Evolutionary conservation across 2,888 invertebrate species (phyloP), one percentile per base, ranked within the genome.

Genomic region (Panzeria rudis): DNA sequence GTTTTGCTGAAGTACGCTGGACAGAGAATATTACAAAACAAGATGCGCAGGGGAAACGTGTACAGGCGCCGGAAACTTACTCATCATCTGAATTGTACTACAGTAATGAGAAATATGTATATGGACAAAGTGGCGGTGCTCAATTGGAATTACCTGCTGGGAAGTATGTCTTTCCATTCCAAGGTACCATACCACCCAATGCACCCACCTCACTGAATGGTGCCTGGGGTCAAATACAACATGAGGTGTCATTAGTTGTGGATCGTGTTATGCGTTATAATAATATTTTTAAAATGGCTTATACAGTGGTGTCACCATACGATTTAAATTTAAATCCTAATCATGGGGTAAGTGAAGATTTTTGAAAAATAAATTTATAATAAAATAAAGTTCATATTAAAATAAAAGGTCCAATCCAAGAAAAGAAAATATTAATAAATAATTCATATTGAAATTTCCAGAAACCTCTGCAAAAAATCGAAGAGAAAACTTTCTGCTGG

Each of bases 211-310:
- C 96, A 0, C 97, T 96, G 90, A 96, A 95, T 89, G 96, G 96
- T 5, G 93, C 95, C 88, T 93, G 93, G 92, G 97, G 97, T 0
- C 94, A 95, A 90, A 94, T 98, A 23, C 94, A 96, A 41, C 98
- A 97, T 89, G 95, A 95, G 15, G 94, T 97, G 9, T 96, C 95
- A 90, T 95, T 96, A 13, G 95, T 94, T 0, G 93, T 98, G 29
- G 97, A 97, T 91, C 94, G 97, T 11, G 97, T 97, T 3, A 97
- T 97, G 95, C 96, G 96, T 88, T 96, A 96, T 92, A 97, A 97
- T 92, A 96, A 96, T 88, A 96, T 95, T 84, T 95, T 95, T n/a
- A 96, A 96, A 91, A 94, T 94, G 90, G 95, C 95, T 5, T 97
- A 97, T 89, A 96, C 96, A 41, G 95, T 98, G 11, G 94, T 97